Evolutionary conservation across 2,888 invertebrate genomes (phyloP), one percentile per base, ranked within the genome.

Genomic region (Lycophotia porphyrea): DNA sequence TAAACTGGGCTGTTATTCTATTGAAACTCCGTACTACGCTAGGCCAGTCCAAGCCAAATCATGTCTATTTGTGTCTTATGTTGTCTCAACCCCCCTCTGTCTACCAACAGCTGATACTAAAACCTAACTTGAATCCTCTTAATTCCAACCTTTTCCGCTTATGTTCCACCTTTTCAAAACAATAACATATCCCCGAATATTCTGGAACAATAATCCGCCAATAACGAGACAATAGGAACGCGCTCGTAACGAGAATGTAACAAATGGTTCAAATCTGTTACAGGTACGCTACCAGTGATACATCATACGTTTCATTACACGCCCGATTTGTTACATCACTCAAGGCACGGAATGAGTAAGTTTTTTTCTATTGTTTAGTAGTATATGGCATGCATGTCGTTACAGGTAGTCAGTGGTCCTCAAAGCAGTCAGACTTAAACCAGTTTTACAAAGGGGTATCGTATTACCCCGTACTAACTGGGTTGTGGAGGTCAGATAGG

Each of bases 281-380:
- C 88, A 88, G 88, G 88, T 88, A 88, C 82, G 82, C 72, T 63
- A 21, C 31, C 66, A 66, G 71, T 60, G 64, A 84, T 85, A 81
- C 83, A 68, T 82, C 86, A 87, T 76, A 74, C 36, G 79, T 89
- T 85, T 84, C 87, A 89, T 90, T 88, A 87, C 86, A 87, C 87
- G 89, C 76, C 34, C 84, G 83, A 87, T 85, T 89, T 84, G 81
- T 78, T 81, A 76, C 81, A 58, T 39, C 76, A 60, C 52, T 67
- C 72, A 74, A 52, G 69, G 68, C 52, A 77, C 39, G 69, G 58
- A 47, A 21, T 58, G 47, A 68, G 66, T 79, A 78, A 79, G 74
- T 77, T 67, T 80, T 75, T 49, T 74, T 72, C 18, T 71, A 18
- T 73, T 3, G 18, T n/a, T n/a, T n/a, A 36, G n/a, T n/a, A n/a